Conservation (phyloP, 2,888 invertebrate species). For the Hyalella azteca region DNA sequence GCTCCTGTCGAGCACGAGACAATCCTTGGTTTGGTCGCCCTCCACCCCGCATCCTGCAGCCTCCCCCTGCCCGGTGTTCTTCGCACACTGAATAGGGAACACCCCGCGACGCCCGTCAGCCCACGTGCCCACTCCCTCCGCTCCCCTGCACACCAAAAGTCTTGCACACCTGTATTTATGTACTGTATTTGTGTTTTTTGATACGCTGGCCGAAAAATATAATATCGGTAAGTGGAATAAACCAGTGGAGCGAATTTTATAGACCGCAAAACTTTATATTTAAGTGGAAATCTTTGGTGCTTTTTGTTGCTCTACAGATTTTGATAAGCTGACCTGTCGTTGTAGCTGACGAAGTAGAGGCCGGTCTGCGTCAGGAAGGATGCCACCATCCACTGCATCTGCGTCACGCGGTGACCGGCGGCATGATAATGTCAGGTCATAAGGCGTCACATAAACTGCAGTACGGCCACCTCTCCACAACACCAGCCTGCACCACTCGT, state of each 20-base stretch:
- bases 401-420: no score
- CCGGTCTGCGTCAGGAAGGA: neutral
- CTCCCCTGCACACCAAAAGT: neutral
- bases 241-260: no score
- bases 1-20: neutral
- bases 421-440: no score
- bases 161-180: neutral
- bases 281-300: no score
- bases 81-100: neutral
- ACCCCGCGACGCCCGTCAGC: neutral
- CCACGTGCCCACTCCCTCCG: neutral
- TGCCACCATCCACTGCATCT: neutral
- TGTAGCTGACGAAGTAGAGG: neutral
- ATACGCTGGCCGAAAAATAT: no score
- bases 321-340: neutral
- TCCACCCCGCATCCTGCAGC: constrained; percentile 10
- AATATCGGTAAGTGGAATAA: no score
- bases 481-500: no score
- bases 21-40: neutral
- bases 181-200: no score
- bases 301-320: no score
- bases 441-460: no score
- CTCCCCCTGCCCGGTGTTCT: neutral
- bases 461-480: no score
- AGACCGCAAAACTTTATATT: no score